Percentiles rank a stretch among this genome's conserved stretches.
Evolutionary conservation across 2,797 vertebrate genomes (phyloP).

Genomic region (Neosilurus hyrtlii): DNA sequence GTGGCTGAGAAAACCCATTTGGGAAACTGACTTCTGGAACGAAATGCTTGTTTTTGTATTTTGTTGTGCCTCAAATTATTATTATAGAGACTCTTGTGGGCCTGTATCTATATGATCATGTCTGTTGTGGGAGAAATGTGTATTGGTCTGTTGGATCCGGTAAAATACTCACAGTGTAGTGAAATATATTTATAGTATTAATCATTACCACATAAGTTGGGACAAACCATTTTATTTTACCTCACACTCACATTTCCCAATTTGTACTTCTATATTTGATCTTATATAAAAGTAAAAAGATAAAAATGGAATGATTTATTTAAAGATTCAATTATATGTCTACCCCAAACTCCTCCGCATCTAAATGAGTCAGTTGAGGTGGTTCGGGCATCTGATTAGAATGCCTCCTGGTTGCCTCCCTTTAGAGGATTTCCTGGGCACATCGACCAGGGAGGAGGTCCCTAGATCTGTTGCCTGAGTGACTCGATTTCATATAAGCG

Average conservation of each 20-base stretch:
- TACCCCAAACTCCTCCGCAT: too few species aligned
- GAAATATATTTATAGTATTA: background rate
- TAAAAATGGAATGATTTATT: background rate
- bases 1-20: background rate
- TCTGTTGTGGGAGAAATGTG: background rate
- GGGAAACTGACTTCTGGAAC: background rate
- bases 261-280: background rate
- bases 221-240: background rate
- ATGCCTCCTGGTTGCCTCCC: too few species aligned
- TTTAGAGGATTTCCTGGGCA: too few species aligned
- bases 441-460: too few species aligned
- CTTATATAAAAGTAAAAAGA: background rate
- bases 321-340: background rate
- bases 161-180: background rate
- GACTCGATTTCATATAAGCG: too few species aligned
- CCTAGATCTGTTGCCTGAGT: too few species aligned
- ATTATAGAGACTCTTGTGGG: background rate
- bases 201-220: background rate
- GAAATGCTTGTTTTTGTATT: background rate
- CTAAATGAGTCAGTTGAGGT: too few species aligned
- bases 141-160: background rate
- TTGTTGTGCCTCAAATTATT: background rate
- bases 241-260: background rate
- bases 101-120: background rate
- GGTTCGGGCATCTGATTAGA: too few species aligned